A percentile compares a stretch with the other conserved stretches of the same genome.
These are phyloP conservation scores for Pantherophis vulpinus DNA, from an alignment of 2,797 vertebrate genomes.

Conservation along the genomic window DNA sequence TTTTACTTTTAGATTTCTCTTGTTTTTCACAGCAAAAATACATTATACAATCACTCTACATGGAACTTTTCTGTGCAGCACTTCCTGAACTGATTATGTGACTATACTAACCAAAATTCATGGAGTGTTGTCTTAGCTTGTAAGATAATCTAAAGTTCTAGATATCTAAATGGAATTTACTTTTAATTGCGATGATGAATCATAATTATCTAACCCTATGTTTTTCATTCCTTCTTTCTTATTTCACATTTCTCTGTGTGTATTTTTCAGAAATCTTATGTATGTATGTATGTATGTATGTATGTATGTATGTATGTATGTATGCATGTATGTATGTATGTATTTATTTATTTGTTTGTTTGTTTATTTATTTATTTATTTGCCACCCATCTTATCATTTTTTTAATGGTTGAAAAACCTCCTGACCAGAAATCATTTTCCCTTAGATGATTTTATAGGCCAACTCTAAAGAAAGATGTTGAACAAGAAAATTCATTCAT, in stretches of 20 bases:
- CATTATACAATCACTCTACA: not conserved
- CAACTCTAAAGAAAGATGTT: not conserved
- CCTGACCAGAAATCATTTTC: no score
- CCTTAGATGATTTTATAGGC: no score
- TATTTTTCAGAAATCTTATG: not conserved
- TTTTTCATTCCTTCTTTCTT: not conserved
- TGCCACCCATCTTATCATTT: no score
- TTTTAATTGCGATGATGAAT: not conserved
- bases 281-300: no score
- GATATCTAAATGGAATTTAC: not conserved
- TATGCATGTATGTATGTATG: no score
- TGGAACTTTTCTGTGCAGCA: not conserved
- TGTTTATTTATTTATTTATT: no score
- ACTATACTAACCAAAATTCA: not conserved
- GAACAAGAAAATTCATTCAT: not conserved
- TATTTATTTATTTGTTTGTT: no score
- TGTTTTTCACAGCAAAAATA: not conserved
- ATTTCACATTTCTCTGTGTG: not conserved
- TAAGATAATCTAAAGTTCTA: not conserved
- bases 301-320: no score
- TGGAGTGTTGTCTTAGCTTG: not conserved
- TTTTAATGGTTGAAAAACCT: no score
- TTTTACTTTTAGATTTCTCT: not conserved
- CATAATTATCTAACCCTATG: not conserved
- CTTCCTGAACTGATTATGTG: not conserved